Evolutionary conservation across 2,888 invertebrate species (phyloP).

Genomic region (Taenaris catops): DNA sequence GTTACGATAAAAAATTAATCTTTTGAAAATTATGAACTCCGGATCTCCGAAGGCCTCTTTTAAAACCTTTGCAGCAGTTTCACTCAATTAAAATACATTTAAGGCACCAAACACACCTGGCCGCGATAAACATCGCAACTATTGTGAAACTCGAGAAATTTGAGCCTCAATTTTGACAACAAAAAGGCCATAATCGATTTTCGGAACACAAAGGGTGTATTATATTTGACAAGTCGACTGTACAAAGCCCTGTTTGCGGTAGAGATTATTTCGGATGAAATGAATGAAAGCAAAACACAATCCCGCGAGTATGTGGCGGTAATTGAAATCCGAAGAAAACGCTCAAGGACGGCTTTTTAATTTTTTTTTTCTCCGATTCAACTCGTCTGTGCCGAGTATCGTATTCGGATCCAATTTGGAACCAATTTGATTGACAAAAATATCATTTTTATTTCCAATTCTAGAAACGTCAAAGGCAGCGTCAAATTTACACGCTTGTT

Average conservation of each 20-base stretch:
- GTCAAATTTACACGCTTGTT: constrained; percentile 16
- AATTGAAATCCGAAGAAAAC: constrained; percentile 70
- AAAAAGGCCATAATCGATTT: constrained; percentile 79
- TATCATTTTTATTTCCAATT: constrained; percentile 16
- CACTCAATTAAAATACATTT: constrained; percentile 71
- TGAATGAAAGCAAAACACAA: constrained; percentile 78
- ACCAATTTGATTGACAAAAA: constrained; percentile 20
- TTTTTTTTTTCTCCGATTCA: constrained; percentile 37
- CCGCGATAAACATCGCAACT: constrained; percentile 71
- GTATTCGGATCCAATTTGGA: constrained; percentile 26
- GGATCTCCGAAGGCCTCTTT: constrained; percentile 5
- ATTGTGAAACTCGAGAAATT: constrained; percentile 73
- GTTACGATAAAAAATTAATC: constrained; percentile 9
- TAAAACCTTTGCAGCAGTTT: constrained; percentile 6
- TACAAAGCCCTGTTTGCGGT: constrained; percentile 73
- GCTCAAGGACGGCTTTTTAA: constrained; percentile 52
- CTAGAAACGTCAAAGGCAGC: constrained; percentile 20
- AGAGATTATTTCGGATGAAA: constrained; percentile 77
- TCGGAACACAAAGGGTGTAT: constrained; percentile 65
- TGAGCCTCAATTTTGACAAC: constrained; percentile 78
- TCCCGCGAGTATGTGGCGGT: constrained; percentile 63
- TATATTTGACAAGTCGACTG: constrained; percentile 78
- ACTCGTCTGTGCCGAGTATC: constrained; percentile 34
- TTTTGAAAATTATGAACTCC: constrained; percentile 11
- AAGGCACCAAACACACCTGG: constrained; percentile 64